Evolutionary conservation across 1,140 invertebrate genomes (phyloP).

Genomic region (Atta cephalotes): DNA sequence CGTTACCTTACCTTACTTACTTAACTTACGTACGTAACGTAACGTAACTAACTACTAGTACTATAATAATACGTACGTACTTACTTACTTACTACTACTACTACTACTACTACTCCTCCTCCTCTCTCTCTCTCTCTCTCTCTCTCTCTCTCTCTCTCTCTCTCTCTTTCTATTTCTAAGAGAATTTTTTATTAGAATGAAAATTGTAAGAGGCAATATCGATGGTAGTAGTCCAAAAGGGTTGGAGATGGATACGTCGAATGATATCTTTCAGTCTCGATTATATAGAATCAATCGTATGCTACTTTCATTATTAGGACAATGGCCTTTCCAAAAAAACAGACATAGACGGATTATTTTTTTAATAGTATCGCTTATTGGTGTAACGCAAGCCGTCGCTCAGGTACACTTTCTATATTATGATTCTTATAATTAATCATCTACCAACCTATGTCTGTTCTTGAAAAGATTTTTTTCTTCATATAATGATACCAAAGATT

Average conservation of each 20-base stretch:
- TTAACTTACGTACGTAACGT: too few relatives aligned
- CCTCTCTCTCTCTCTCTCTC: too few relatives aligned
- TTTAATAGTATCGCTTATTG: neutral
- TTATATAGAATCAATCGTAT: conserved; percentile 31
- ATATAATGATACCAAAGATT: neutral
- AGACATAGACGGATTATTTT: neutral
- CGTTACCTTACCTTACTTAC: too few relatives aligned
- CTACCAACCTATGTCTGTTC: neutral
- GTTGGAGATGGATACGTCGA: conserved; percentile 31
- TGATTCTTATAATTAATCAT: neutral
- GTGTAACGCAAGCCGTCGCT: conserved; percentile 15
- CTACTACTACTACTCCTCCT: too few relatives aligned
- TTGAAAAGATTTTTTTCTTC: neutral
- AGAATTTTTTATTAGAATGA: conserved; percentile 51
- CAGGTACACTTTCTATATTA: conserved; percentile 15
- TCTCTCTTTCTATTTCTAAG: conserved; percentile 2
- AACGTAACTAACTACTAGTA: too few relatives aligned
- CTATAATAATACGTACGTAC: too few relatives aligned
- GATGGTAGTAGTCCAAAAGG: neutral
- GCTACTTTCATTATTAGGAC: conserved; percentile 25
- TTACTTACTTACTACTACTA: too few relatives aligned
- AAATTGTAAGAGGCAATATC: neutral
- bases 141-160: neutral
- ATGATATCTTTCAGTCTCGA: conserved; percentile 32
- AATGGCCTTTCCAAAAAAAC: conserved; percentile 30